phyloP scores from a whole-genome alignment of 2,113 vertebrate species.

The Sylvilagus bachmani region DNA sequence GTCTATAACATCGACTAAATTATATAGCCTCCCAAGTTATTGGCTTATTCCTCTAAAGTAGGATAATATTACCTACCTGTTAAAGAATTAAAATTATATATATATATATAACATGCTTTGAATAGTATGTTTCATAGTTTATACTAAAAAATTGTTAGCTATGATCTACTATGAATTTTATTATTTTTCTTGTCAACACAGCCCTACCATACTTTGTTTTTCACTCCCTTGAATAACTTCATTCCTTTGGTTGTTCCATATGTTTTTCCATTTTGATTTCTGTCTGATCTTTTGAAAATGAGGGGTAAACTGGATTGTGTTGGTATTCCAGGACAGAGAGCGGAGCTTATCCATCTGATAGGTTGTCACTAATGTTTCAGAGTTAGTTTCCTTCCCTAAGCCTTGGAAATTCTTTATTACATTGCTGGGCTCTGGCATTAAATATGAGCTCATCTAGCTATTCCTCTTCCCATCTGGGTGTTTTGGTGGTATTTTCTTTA shows the following conservation, averaged over 20 bases:
- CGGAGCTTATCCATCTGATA: background rate
- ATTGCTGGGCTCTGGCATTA: background rate
- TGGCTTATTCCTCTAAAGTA: constrained; percentile 33
- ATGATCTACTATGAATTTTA: background rate
- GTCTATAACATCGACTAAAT: background rate
- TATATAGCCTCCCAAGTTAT: background rate
- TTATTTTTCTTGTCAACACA: background rate
- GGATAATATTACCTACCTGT: background rate
- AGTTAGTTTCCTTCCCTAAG: background rate
- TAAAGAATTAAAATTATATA: background rate
- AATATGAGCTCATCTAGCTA: background rate
- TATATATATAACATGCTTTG: background rate
- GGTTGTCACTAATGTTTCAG: background rate
- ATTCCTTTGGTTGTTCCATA: background rate
- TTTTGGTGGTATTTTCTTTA: constrained; percentile 67
- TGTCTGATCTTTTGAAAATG: background rate
- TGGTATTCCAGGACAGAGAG: background rate
- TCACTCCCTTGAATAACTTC: background rate
- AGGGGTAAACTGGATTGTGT: background rate
- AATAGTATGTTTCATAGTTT: background rate
- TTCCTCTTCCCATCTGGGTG: constrained; percentile 29
- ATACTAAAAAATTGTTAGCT: background rate
- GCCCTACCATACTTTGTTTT: background rate
- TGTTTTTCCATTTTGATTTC: background rate
- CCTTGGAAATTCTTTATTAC: background rate